phyloP scores from a whole-genome alignment of 2,888 invertebrate species.

The Bugula neritina region DNA sequence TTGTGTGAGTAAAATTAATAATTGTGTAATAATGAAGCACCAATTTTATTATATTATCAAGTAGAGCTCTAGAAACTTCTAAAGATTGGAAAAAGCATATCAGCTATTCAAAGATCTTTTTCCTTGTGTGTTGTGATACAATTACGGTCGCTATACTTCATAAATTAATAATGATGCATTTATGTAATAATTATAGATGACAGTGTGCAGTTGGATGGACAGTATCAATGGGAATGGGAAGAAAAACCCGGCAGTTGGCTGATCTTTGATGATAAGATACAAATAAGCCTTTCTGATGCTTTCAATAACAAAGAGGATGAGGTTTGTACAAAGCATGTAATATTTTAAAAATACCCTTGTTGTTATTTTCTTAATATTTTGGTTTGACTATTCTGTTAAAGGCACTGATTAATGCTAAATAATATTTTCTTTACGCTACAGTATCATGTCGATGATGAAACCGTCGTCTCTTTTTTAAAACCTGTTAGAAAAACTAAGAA shows the following conservation, averaged over 20 bases:
- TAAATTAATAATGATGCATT: too few relatives aligned
- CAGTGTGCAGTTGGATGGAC: not conserved
- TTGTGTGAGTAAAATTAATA: too few relatives aligned
- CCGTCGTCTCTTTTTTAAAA: constrained; percentile 39
- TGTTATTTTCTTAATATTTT: too few relatives aligned
- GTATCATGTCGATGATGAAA: constrained; percentile 32
- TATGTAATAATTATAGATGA: too few relatives aligned
- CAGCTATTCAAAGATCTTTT: not conserved
- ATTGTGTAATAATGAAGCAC: too few relatives aligned
- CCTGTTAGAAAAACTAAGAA: constrained; percentile 47
- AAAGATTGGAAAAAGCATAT: too few relatives aligned
- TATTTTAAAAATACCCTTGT: too few relatives aligned
- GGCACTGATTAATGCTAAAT: not conserved
- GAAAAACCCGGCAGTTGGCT: constrained; percentile 43
- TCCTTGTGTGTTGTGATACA: not conserved
- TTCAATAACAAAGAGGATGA: constrained; percentile 35
- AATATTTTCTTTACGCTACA: constrained; percentile 30
- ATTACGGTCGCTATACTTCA: not conserved
- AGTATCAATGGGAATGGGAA: constrained; percentile 42
- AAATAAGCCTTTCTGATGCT: constrained; percentile 35
- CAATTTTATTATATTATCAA: too few relatives aligned
- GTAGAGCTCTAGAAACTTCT: too few relatives aligned
- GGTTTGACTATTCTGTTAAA: not conserved
- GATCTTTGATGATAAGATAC: constrained; percentile 34
- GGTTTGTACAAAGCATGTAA: too few relatives aligned